These are phyloP conservation scores for Mus pahari DNA, from an alignment of 2,113 vertebrate genomes.

Conservation along the genomic window DNA sequence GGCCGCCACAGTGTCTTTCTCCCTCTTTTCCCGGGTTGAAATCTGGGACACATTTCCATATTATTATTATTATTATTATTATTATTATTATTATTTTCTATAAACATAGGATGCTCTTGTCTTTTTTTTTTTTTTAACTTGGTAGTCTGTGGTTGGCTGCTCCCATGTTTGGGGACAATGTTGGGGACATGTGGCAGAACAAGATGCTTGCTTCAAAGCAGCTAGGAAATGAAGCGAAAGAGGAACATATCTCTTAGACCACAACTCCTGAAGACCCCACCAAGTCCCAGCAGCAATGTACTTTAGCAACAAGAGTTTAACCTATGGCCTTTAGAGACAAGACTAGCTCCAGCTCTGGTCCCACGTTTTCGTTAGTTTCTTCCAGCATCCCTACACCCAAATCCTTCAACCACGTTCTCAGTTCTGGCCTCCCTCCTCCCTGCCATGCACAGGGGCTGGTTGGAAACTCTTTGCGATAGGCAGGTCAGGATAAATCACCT, in stretches of 20 bases:
- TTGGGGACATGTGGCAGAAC: neutral
- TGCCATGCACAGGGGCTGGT: neutral
- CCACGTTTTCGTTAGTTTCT: neutral
- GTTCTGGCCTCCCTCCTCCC: too few species aligned
- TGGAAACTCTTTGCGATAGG: neutral
- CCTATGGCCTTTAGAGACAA: neutral
- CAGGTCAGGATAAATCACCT: neutral
- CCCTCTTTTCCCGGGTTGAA: neutral
- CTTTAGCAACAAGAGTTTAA: too few species aligned
- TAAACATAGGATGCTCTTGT: neutral
- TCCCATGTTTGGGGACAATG: neutral
- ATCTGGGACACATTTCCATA: neutral
- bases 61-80: too few species aligned
- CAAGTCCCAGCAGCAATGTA: neutral
- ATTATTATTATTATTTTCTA: too few species aligned
- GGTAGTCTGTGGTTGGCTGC: neutral
- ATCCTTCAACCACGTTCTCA: neutral
- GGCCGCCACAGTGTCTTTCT: rapidly evolving
- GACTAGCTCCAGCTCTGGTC: neutral
- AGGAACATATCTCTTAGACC: neutral
- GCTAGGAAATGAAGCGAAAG: neutral
- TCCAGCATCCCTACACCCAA: rapidly evolving
- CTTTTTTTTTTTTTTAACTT: neutral
- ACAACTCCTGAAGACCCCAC: neutral
- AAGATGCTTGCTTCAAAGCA: neutral